Percentiles rank a stretch among this genome's conserved stretches.
These are phyloP conservation scores for Serrognathus titanus DNA, from an alignment of 2,888 invertebrate species.

Conservation along the genomic window DNA sequence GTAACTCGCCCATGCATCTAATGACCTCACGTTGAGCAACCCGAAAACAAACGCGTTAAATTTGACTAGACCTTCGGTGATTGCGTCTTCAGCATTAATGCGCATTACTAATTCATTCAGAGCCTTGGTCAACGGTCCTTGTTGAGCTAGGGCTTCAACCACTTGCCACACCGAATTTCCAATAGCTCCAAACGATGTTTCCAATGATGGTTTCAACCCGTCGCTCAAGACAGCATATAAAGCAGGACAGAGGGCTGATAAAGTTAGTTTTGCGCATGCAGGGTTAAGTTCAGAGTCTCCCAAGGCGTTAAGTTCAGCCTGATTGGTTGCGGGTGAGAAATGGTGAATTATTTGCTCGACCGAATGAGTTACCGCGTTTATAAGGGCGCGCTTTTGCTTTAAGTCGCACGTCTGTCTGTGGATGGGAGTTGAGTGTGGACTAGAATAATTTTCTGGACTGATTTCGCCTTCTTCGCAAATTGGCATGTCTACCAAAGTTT, in stretches of 20 bases:
- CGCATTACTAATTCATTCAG: conserved; percentile 79
- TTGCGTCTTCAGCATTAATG: conserved; percentile 77
- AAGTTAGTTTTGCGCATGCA: conserved; percentile 68
- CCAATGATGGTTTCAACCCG: conserved; percentile 75
- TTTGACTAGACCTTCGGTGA: conserved; percentile 80
- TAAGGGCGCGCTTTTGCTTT: conserved; percentile 65
- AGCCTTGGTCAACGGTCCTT: conserved; percentile 80
- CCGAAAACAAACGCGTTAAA: conserved; percentile 88
- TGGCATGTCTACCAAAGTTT: conserved; percentile 61
- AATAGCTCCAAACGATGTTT: conserved; percentile 82
- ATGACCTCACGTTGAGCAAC: conserved; percentile 77
- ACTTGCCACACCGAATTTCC: conserved; percentile 88
- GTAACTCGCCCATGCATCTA: conserved; percentile 88
- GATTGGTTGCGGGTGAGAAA: conserved; percentile 64
- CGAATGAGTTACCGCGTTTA: conserved; percentile 70
- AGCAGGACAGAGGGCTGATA: conserved; percentile 77
- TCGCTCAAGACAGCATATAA: conserved; percentile 80
- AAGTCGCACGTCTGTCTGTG: conserved; percentile 43
- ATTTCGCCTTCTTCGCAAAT: conserved; percentile 63
- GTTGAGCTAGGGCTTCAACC: conserved; percentile 82
- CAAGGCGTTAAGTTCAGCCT: conserved; percentile 57
- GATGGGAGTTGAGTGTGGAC: conserved; percentile 48
- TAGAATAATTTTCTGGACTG: conserved; percentile 58
- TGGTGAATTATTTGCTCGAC: conserved; percentile 72
- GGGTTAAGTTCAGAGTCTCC: conserved; percentile 61